Conservation (phyloP, 2,113 vertebrate species). For the Empidonax traillii region DNA sequence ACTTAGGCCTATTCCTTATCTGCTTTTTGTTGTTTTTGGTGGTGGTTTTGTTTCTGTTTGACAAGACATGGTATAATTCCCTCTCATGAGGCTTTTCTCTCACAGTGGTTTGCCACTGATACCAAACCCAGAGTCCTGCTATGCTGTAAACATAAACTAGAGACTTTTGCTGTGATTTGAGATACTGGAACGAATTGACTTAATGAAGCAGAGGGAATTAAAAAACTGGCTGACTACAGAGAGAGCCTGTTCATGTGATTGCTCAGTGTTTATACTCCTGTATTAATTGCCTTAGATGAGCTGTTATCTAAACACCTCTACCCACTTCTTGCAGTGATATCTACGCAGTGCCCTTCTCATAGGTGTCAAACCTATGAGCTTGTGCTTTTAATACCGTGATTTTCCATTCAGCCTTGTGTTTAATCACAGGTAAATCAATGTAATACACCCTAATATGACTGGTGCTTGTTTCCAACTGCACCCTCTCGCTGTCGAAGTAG, state of each 20-base stretch:
- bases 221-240: background rate
- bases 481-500: accelerated
- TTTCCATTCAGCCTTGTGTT: background rate
- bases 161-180: background rate
- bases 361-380: background rate
- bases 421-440: background rate
- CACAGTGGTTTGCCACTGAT: background rate
- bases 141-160: background rate
- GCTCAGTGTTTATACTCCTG: background rate
- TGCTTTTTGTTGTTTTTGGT: background rate
- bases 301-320: background rate
- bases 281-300: background rate
- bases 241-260: background rate
- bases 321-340: background rate
- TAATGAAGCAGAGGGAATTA: background rate
- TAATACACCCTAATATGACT: background rate
- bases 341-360: background rate
- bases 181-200: background rate
- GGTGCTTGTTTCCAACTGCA: background rate
- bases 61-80: background rate
- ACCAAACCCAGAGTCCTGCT: background rate
- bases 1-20: accelerated
- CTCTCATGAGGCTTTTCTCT: background rate
- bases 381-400: background rate
- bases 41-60: background rate